Percentiles rank a stretch among this genome's conserved stretches.
phyloP scores from a whole-genome alignment of 2,113 vertebrate genomes.

The Oreochromis spilurus region DNA sequence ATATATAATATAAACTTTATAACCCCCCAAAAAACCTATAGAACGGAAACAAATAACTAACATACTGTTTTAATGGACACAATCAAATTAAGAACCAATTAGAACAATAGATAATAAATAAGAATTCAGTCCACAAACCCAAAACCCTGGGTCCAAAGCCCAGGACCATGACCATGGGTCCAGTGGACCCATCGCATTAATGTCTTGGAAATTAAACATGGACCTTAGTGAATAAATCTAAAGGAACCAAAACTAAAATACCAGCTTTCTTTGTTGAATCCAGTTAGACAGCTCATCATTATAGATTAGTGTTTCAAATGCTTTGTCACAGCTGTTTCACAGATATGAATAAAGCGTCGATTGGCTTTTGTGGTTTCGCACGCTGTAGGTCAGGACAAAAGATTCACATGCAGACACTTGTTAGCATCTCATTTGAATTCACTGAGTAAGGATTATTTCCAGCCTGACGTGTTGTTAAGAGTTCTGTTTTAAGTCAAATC shows the following conservation, averaged over 20 bases:
- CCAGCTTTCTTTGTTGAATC: background rate
- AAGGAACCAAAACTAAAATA: background rate
- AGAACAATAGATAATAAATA: background rate
- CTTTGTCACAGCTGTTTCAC: background rate
- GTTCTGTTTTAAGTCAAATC: background rate
- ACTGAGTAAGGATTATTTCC: background rate
- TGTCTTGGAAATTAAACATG: background rate
- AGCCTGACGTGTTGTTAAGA: fast-evolving
- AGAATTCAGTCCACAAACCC: background rate
- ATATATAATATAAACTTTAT: background rate
- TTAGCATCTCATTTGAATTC: fast-evolving
- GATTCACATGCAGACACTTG: background rate
- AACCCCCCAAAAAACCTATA: fast-evolving
- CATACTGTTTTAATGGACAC: fast-evolving
- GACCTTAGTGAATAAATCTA: fast-evolving
- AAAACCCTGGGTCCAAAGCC: background rate
- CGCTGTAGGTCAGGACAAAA: background rate
- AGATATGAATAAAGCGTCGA: background rate
- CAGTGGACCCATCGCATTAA: background rate
- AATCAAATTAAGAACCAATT: background rate
- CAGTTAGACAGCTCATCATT: background rate
- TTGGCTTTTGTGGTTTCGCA: background rate
- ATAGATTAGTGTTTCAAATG: background rate
- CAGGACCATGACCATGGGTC: background rate
- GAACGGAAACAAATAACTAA: fast-evolving